These are phyloP conservation scores for Tillus elongatus DNA, from an alignment of 2,888 invertebrate genomes.

Conservation along the genomic window DNA sequence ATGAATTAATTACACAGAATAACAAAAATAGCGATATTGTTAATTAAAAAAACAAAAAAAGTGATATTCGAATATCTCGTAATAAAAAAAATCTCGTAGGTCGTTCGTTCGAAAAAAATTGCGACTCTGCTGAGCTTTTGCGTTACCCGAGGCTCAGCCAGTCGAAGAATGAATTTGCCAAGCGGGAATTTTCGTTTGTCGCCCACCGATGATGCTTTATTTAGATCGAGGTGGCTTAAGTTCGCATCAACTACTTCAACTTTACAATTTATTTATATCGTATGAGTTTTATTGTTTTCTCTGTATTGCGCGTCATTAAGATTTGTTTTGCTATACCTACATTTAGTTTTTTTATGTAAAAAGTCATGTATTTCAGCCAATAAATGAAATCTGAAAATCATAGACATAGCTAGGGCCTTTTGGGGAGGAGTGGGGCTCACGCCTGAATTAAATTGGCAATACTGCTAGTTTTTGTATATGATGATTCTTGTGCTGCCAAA, in stretches of 20 bases:
- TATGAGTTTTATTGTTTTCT: no score
- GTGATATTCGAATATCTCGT: conserved; percentile 23
- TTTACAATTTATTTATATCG: conserved; percentile 23
- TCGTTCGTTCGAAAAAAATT: conserved; percentile 36
- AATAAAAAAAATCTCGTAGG: conserved; percentile 17
- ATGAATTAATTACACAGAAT: conserved; percentile 13
- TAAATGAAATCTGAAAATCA: no score
- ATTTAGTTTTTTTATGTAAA: no score
- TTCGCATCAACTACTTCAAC: conserved; percentile 27
- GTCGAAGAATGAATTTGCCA: conserved; percentile 38
- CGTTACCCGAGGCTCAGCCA: conserved; percentile 36
- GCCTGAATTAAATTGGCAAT: no score
- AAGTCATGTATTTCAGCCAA: no score
- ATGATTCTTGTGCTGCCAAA: no score
- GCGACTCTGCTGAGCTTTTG: conserved; percentile 21
- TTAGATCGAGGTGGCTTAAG: conserved; percentile 37
- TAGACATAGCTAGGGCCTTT: no score
- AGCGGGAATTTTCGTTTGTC: conserved; percentile 39
- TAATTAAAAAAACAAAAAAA: conserved; percentile 20
- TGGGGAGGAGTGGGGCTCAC: no score
- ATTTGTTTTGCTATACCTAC: no score
- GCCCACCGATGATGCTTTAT: conserved; percentile 37
- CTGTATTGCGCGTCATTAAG: no score
- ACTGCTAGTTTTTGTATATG: no score
- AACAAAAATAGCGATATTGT: conserved; percentile 20